Evolutionary conservation across 2,888 invertebrate species (phyloP).

Genomic region (Acrocera orbiculus): DNA sequence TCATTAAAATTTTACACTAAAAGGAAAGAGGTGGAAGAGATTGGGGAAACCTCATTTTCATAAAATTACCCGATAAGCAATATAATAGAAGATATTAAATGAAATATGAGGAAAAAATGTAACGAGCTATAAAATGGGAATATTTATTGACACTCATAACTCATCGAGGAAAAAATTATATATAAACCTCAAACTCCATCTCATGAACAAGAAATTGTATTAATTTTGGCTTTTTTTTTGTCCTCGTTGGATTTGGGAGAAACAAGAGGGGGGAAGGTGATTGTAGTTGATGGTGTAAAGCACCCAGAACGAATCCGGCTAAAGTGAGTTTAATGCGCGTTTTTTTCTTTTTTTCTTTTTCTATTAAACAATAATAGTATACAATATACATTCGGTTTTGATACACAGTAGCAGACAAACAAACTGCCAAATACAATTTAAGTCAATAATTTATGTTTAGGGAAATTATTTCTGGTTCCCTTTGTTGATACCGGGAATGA

Average conservation of each 20-base stretch:
- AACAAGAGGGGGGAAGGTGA: not conserved
- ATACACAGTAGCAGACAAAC: not conserved
- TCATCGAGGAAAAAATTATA: too few relatives aligned
- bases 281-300: conserved; percentile 5
- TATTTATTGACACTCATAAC: conserved; percentile 19
- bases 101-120: conserved; percentile 16
- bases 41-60: conserved; percentile 9
- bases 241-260: not conserved
- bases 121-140: conserved; percentile 19
- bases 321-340: conserved; percentile 9
- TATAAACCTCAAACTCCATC: not conserved
- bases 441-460: conserved; percentile 9
- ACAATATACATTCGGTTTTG: not conserved
- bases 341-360: not conserved
- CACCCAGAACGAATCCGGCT: conserved; percentile 9
- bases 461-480: conserved; percentile 7
- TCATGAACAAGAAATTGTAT: conserved; percentile 2
- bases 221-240: conserved; percentile 5
- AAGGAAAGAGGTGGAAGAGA: not conserved
- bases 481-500: conserved; percentile 1
- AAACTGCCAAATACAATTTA: conserved; percentile 3
- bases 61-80: conserved; percentile 13
- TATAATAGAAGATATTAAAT: conserved; percentile 13
- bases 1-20: too few relatives aligned
- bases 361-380: not conserved